Conservation (phyloP, 92 coral and sea anemone genomes). For the Hydrozoanthus gracilis region DNA sequence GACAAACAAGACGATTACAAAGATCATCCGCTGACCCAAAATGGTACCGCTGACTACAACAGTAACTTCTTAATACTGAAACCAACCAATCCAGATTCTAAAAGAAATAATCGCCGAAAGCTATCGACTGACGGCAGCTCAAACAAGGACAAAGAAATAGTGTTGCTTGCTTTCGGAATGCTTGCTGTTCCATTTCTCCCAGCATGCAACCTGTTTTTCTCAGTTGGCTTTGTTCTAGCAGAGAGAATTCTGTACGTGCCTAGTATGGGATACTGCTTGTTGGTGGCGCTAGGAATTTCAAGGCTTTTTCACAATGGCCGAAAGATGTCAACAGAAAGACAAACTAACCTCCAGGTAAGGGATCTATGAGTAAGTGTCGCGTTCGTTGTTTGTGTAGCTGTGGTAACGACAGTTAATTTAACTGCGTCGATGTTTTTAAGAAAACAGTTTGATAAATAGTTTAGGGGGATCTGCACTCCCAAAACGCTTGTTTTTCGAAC, state of each 20-base stretch:
- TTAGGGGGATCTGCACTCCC: too few relatives aligned
- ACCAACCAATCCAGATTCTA: neutral
- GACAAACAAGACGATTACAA: slow-evolving; percentile 5
- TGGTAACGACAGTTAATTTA: too few relatives aligned
- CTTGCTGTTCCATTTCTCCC: slow-evolving; percentile 73
- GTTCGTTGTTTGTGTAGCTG: too few relatives aligned
- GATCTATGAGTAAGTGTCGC: too few relatives aligned
- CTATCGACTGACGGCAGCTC: neutral
- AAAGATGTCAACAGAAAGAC: neutral
- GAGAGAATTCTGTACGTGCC: slow-evolving; percentile 83
- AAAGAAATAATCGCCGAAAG: neutral
- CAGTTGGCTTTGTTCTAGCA: slow-evolving; percentile 86
- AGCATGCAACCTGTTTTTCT: slow-evolving; percentile 77
- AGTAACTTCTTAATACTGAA: neutral
- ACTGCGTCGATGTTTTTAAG: too few relatives aligned
- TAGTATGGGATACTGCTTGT: slow-evolving; percentile 75
- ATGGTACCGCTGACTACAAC: neutral
- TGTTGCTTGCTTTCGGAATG: slow-evolving; percentile 61
- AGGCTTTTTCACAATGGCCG: slow-evolving; percentile 31
- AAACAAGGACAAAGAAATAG: slow-evolving; percentile 55
- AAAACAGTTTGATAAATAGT: too few relatives aligned
- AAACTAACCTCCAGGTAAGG: slow-evolving; percentile 14
- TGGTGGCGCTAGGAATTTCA: slow-evolving; percentile 70
- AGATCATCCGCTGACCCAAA: neutral
- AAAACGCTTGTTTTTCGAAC: too few relatives aligned